Evolutionary conservation across 2,888 invertebrate genomes (phyloP).

Genomic region (Dascillus cervinus): DNA sequence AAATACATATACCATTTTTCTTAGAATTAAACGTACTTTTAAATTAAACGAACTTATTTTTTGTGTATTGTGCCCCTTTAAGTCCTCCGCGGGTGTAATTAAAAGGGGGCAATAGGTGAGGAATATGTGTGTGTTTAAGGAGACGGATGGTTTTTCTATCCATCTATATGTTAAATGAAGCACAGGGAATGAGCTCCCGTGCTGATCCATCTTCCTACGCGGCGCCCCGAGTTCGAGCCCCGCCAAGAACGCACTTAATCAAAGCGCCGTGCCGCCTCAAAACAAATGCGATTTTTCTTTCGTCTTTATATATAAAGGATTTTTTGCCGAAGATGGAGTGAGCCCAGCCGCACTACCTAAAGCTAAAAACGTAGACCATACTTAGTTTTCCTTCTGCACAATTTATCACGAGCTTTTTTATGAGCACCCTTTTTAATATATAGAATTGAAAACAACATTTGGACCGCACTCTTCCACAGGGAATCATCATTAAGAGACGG

Average conservation of each 20-base stretch:
- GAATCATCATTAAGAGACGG: conserved; percentile 29
- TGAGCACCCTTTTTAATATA: conserved; percentile 21
- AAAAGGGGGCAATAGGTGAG: too few species aligned
- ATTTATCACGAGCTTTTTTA: conserved; percentile 24
- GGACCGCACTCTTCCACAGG: conserved; percentile 18
- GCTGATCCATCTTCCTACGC: conserved; percentile 30
- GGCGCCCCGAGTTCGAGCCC: conserved; percentile 34
- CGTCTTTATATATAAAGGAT: conserved; percentile 30
- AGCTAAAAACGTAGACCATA: conserved; percentile 25
- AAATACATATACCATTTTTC: too few species aligned
- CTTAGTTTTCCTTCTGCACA: conserved; percentile 22
- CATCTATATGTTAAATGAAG: conserved; percentile 35
- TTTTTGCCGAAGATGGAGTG: conserved; percentile 27
- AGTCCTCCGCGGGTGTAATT: too few species aligned
- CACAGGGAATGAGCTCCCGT: conserved; percentile 32
- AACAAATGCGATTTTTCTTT: conserved; percentile 41
- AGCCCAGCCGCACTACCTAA: conserved; percentile 22
- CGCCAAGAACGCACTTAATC: conserved; percentile 37
- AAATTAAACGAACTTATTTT: too few species aligned
- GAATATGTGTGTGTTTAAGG: conserved; percentile 5
- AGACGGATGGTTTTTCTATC: conserved; percentile 24
- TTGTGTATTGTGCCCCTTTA: too few species aligned
- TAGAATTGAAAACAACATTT: conserved; percentile 21
- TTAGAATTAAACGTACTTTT: too few species aligned
- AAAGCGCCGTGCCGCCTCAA: conserved; percentile 36